Evolutionary conservation across 2,113 vertebrate species (phyloP).

Genomic region (Pelecanus crispus): DNA sequence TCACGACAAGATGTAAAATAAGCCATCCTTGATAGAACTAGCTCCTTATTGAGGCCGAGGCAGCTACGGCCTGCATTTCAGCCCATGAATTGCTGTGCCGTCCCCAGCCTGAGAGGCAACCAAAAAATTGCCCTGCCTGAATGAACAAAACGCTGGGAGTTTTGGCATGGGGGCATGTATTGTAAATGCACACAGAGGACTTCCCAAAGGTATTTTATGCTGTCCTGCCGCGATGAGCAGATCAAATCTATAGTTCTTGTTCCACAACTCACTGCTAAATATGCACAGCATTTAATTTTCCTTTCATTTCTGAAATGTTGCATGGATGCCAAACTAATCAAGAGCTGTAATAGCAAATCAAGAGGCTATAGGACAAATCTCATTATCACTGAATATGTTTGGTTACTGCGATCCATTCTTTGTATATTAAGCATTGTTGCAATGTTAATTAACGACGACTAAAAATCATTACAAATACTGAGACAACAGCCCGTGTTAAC

Average conservation of each 20-base stretch:
- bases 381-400: not conserved
- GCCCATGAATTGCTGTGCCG: not conserved
- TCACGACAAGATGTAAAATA: not conserved
- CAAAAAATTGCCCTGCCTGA: not conserved
- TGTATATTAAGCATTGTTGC: not conserved
- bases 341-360: not conserved
- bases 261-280: not conserved
- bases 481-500: not conserved
- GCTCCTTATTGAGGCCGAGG: rapidly evolving
- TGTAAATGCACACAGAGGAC: not conserved
- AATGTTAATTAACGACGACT: not conserved
- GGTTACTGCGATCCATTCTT: not conserved
- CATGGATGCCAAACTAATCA: not conserved
- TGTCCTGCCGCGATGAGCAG: not conserved
- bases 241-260: not conserved
- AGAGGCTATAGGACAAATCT: not conserved
- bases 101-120: not conserved
- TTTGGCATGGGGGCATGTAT: not conserved
- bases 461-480: not conserved
- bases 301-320: not conserved
- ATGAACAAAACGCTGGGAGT: not conserved
- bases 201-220: not conserved
- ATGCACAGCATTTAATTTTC: not conserved
- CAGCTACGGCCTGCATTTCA: rapidly evolving
- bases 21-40: not conserved